Base-by-base conservation (phyloP, 2,113 vertebrate species). In the Atlantisia rogersi region DNA sequence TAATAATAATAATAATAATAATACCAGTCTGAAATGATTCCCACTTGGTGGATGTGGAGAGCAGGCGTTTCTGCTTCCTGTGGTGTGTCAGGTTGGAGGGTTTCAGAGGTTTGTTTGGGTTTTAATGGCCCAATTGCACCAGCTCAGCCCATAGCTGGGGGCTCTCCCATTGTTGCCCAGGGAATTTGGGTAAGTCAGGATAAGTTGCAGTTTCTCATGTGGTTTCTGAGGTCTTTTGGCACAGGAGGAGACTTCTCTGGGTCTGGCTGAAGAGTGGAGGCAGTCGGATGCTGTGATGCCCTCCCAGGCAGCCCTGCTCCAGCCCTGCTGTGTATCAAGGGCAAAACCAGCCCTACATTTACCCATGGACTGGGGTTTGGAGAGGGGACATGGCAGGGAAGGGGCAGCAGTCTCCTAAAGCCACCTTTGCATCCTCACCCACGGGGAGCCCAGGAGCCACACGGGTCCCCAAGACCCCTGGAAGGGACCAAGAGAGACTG, bases 1-100 rank as follows among this genome's bases (percentile, higher is more conserved):
- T 97, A 95, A 95, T 95, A 96, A 35, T 35, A 35, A 35, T 35
- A 35, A 35, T 35, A 35, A 35, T 35, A 35, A 95, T 86, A 93
- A 26, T 26, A 52, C 25, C 79, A 92, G 50, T 39, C 81, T 79
- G 87, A 81, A 94, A 73, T 58, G 21, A 88, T 95, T 90, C 89
- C 50, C 35, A 31, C 82, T 70, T 63, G 8, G 48, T 46, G 65
- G 67, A 25, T 65, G 53, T 60, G 50, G 82, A 80, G 90, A 93
- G 67, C 0, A 26, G 95, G 56, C 35, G 31, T 95, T 83, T 92
- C 44, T 92, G 92, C 94, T 96, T 90, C 76, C 76, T 88, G 24
- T 6, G n/a, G 26, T 37, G 28, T 50, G 56, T 85, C 71, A 89
- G 18, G 35, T 56, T 92, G 82, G 83, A 88, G 74, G 52, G 84